Base-by-base conservation (phyloP, 2,888 invertebrate species). In the Phengaris alcon region DNA sequence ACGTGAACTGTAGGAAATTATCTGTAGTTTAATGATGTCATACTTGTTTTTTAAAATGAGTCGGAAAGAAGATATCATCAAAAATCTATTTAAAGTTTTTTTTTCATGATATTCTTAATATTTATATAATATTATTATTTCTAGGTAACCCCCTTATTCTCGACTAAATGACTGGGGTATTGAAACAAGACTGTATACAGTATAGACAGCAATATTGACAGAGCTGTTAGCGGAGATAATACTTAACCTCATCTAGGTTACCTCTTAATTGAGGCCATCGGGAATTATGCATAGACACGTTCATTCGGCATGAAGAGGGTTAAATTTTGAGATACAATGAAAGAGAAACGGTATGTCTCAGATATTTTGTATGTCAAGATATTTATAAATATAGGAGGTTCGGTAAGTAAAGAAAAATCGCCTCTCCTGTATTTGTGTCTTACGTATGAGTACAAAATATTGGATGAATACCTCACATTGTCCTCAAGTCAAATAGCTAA, bases 221-320 rank as follows among this genome's bases (percentile, higher is more conserved):
- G 35, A 72, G 72, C 72, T 54, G 51, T 52, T 72, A 54, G 52
- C 72, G 3, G 72, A 13, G 72, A 54, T 54, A 54, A 54, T 72
- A 72, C 72, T 52, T 72, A 44, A 68, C 68, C 70, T 72, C 72
- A 72, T 72, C 72, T 35, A 54, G 7, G 72, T 72, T 69, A 54
- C 70, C 70, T 72, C 54, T 72, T 54, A 52, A 72, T 72, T 54
- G 72, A 72, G 72, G 72, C 54, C 72, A 72, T 51, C 52, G 7
- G 54, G 35, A 54, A 72, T 72, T 72, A 72, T 72, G 72, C 72
- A 72, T 35, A 54, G 13, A 12, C 72, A 72, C 72, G 72, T 35
- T 52, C 22, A 72, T 35, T 35, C 12, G 35, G 35, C 13, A 22
- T 72, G 52, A 72, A 72, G 72, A 72, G 72, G 72, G 72, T 72